Evolutionary conservation across 2,113 vertebrate species (phyloP).

Genomic region (Machaerirhynchus nigripectus): DNA sequence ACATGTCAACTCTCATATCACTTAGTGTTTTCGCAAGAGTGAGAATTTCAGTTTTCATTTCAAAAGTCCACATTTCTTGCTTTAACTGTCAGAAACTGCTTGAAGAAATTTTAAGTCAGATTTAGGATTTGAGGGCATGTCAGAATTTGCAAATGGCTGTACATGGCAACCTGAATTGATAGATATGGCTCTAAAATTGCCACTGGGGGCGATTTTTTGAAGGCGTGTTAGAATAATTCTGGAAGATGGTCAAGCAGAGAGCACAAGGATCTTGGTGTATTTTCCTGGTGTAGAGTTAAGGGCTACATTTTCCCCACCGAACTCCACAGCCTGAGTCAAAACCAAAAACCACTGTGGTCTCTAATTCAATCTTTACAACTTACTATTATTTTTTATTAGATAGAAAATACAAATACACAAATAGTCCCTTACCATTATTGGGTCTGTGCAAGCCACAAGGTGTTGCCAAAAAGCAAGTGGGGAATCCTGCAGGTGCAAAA

Average conservation of each 20-base stretch:
- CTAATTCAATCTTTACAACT: background rate
- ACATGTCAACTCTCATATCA: background rate
- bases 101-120: background rate
- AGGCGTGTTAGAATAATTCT: fast-evolving
- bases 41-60: background rate
- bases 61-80: background rate
- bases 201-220: background rate
- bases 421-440: background rate
- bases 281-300: background rate
- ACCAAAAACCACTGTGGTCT: background rate
- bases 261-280: background rate
- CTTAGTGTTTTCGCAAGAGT: background rate
- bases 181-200: background rate
- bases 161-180: background rate
- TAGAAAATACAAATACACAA: background rate
- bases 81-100: background rate
- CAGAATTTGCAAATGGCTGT: background rate
- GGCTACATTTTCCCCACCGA: background rate
- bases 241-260: background rate
- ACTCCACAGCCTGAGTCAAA: background rate
- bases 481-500: background rate
- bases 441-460: background rate
- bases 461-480: background rate
- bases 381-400: background rate
- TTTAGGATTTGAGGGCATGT: background rate